These are phyloP conservation scores for Uria lomvia DNA, from an alignment of 2,113 vertebrate species.

Conservation along the genomic window DNA sequence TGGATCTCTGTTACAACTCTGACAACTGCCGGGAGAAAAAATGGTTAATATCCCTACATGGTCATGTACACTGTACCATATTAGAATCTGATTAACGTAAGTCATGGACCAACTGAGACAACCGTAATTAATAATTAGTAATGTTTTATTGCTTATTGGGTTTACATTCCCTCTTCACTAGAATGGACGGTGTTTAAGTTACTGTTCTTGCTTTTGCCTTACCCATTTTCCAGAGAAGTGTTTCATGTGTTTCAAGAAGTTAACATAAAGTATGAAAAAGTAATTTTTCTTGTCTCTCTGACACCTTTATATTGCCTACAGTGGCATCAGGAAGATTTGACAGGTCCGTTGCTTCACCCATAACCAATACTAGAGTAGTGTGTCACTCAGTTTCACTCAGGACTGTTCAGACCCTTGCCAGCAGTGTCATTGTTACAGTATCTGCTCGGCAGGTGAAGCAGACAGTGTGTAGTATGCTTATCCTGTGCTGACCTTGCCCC, in stretches of 20 bases:
- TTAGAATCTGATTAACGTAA: neutral
- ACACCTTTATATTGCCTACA: neutral
- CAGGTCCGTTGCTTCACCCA: neutral
- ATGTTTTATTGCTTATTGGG: neutral
- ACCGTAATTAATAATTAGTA: neutral
- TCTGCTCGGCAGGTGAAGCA: neutral
- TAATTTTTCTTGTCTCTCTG: neutral
- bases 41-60: neutral
- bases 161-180: neutral
- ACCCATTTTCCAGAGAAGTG: neutral
- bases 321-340: neutral
- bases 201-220: neutral
- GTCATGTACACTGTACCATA: rapidly evolving
- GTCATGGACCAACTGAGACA: neutral
- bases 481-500: neutral
- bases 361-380: rapidly evolving
- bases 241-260: neutral
- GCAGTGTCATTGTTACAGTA: neutral
- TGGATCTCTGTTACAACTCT: neutral
- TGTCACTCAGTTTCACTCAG: neutral
- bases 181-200: neutral
- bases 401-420: neutral
- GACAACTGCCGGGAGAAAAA: neutral
- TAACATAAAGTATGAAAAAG: neutral
- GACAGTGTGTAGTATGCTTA: neutral